Evolutionary conservation across 30 jellyfish, hydroid and myxozoan species (phyloP).

Genomic region (Hydractinia echinata): DNA sequence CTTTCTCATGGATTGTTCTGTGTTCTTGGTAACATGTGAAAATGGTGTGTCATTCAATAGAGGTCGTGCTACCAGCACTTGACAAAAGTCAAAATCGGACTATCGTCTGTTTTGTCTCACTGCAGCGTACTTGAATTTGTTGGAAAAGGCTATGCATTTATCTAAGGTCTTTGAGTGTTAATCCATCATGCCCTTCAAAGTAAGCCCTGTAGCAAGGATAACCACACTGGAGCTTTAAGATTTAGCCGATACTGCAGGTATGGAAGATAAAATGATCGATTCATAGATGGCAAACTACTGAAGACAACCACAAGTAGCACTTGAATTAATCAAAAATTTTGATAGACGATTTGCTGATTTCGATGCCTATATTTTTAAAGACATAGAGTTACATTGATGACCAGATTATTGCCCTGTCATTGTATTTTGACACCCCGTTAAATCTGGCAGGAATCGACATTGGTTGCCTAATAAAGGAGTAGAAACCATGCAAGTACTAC

Average conservation of each 20-base stretch:
- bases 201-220: constrained; percentile 16
- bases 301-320: no score
- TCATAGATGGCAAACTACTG: no score
- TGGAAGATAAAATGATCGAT: no score
- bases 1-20: no score
- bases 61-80: constrained; percentile 23
- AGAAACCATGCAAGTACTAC: constrained; percentile 11
- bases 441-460: neutral
- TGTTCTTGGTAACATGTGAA: constrained; percentile 26
- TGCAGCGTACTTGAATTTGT: constrained; percentile 37
- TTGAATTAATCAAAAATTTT: no score
- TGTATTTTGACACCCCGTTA: constrained; percentile 6
- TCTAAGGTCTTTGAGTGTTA: constrained; percentile 22
- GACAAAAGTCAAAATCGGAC: constrained; percentile 20
- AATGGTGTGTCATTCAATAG: constrained; percentile 20
- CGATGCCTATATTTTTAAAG: no score
- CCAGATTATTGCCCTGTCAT: constrained; percentile 2
- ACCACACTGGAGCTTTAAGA: constrained; percentile 34
- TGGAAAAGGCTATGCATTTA: constrained; percentile 22
- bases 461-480: neutral
- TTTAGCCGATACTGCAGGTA: no score
- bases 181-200: constrained; percentile 31
- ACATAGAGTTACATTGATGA: no score
- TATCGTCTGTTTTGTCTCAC: constrained; percentile 39
- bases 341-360: no score